Base-by-base conservation (phyloP, 2,113 vertebrate species). In the Atlantisia rogersi region DNA sequence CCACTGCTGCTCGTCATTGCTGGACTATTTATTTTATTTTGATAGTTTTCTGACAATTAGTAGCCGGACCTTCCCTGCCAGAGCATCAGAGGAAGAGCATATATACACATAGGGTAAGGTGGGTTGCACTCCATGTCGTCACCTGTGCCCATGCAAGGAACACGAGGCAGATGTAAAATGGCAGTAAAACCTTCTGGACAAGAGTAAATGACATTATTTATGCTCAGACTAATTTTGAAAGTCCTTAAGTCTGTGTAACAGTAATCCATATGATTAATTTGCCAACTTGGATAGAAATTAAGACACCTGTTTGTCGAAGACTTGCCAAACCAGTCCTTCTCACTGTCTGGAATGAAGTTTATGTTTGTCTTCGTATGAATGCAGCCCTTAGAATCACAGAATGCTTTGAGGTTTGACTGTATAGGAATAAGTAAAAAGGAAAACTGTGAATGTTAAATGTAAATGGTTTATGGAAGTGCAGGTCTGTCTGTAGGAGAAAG, bases 281-380 rank as follows among this genome's bases (percentile, higher is more conserved):
- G 26, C 65, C 84, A 91, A 2, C 26, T 69, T 87, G 37, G 84
- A 50, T 73, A 92, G 70, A 89, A 87, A 94, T 91, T 85, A 94
- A 75, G 91, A 82, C 90, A 86, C 29, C n/a, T 94, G 86, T 95
- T 94, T 92, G 55, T 74, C 16, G 4, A 92, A 94, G 78, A 91
- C 86, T 94, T 64, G 86, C 70, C 81, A 59, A 92, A 96, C 92
- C 95, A 87, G 96, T 95, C 74, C 55, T 87, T 91, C 70, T 87
- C 83, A 96, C 40, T 59, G 59, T 29, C 73, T 89, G 67, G 67
- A 71, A 89, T 55, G 62, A 76, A 69, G 82, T 71, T 68, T 32
- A 50, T 82, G 67, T 89, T 94, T 94, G 37, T 55, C 67, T 76
- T 89, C 53, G 12, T 44, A 40, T 31, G 78, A 79, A 79, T 28